Conservation (phyloP, 2,113 vertebrate species). For the Eleginops maclovinus region DNA sequence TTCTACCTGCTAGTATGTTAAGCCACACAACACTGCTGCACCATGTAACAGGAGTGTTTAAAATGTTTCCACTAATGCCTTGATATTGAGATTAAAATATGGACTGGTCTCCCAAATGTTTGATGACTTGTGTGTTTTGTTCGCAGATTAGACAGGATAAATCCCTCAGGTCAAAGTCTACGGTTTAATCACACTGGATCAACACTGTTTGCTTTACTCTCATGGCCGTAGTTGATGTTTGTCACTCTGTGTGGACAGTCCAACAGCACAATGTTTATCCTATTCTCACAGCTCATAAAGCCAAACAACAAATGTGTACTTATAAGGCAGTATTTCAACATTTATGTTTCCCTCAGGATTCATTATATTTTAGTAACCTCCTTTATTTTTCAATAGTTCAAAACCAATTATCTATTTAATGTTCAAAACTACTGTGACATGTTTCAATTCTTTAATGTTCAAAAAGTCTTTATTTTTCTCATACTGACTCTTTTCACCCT, state of each 20-base stretch:
- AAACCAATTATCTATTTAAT: too few relatives aligned
- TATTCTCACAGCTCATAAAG: not conserved
- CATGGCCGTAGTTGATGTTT: not conserved
- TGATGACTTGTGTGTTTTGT: not conserved
- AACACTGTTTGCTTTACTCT: not conserved
- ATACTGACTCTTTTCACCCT: too few relatives aligned
- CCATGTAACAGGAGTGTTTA: not conserved
- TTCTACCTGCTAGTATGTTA: slow-evolving; percentile 9
- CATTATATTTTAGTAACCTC: too few relatives aligned
- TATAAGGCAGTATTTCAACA: too few relatives aligned
- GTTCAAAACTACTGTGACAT: too few relatives aligned
- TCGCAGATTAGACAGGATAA: slow-evolving; percentile 31
- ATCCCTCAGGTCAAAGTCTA: slow-evolving; percentile 46
- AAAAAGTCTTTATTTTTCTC: too few relatives aligned
- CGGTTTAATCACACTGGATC: slow-evolving; percentile 23
- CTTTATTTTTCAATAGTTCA: too few relatives aligned
- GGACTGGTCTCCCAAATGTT: not conserved
- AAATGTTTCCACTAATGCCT: not conserved
- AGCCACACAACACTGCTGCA: not conserved
- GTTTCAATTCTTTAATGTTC: too few relatives aligned
- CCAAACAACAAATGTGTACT: too few relatives aligned
- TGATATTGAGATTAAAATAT: not conserved
- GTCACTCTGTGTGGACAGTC: not conserved
- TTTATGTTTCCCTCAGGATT: too few relatives aligned
- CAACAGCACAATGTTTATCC: not conserved